A percentile compares a stretch with the other conserved stretches of the same genome.
These are phyloP conservation scores for Nomada ruficornis DNA, from an alignment of 2,888 invertebrate genomes.

Conservation along the genomic window DNA sequence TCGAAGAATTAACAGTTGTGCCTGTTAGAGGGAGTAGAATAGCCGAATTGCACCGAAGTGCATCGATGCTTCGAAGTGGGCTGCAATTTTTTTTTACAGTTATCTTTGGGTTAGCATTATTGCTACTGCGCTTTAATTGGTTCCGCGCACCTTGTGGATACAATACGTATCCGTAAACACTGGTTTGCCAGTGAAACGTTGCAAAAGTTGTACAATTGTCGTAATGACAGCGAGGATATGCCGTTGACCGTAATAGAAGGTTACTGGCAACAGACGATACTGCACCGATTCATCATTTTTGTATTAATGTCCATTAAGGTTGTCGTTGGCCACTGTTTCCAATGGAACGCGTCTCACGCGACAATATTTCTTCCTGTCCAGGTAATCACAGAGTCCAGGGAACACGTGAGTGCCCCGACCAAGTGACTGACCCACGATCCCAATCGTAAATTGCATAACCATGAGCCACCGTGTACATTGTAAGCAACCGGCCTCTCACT, in stretches of 20 bases:
- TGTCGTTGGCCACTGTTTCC: not conserved
- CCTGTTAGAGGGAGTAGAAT: no score
- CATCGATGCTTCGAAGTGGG: no score
- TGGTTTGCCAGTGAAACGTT: not conserved
- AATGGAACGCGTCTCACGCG: slow-evolving; percentile 2
- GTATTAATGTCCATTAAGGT: slow-evolving; percentile 8
- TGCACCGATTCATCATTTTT: slow-evolving; percentile 15
- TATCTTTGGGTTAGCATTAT: no score
- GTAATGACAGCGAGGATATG: slow-evolving; percentile 27
- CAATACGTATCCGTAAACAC: not conserved
- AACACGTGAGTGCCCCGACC: slow-evolving; percentile 39
- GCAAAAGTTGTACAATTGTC: slow-evolving; percentile 18
- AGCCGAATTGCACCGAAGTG: no score
- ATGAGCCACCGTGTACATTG: slow-evolving; percentile 43
- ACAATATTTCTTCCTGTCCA: slow-evolving; percentile 47
- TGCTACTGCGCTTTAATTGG: no score
- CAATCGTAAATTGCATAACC: slow-evolving; percentile 69
- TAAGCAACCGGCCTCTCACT: slow-evolving; percentile 66
- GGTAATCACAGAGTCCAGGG: slow-evolving; percentile 44
- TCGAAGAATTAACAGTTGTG: no score
- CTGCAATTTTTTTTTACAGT: no score
- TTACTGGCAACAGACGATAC: not conserved
- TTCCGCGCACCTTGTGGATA: not conserved
- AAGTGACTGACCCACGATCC: slow-evolving; percentile 68
- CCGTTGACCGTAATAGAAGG: slow-evolving; percentile 17